Evolutionary conservation across 2,888 invertebrate species (phyloP).

Genomic region (Scaptomyza flava): DNA sequence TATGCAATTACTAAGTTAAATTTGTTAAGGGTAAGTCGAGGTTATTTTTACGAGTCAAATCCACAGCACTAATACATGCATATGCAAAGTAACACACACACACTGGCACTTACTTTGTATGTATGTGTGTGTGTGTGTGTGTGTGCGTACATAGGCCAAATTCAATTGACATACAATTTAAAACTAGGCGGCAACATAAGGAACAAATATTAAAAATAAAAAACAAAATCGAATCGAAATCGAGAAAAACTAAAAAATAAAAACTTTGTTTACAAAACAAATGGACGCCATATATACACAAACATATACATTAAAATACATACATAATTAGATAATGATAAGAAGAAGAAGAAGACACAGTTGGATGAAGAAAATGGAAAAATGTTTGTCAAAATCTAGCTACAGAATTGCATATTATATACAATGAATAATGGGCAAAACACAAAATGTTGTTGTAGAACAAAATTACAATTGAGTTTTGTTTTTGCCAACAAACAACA

Average conservation of each 20-base stretch:
- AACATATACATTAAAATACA: conserved; percentile 46
- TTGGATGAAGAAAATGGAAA: neutral
- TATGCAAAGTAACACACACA: conserved; percentile 18
- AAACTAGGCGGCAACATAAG: conserved; percentile 33
- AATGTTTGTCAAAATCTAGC: conserved; percentile 72
- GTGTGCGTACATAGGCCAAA: conserved; percentile 52
- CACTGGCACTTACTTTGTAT: neutral
- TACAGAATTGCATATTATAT: conserved; percentile 79
- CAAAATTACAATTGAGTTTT: conserved; percentile 81
- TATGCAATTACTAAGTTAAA: conserved; percentile 78
- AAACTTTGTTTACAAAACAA: conserved; percentile 75
- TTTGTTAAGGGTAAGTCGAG: conserved; percentile 61
- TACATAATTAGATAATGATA: conserved; percentile 34
- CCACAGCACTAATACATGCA: conserved; percentile 23
- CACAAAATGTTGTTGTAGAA: conserved; percentile 78
- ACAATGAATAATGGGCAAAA: conserved; percentile 75
- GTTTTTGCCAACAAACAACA: conserved; percentile 64
- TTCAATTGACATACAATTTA: conserved; percentile 44
- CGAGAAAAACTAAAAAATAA: conserved; percentile 10
- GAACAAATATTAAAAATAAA: conserved; percentile 13
- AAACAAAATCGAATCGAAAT: neutral
- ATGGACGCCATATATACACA: conserved; percentile 38
- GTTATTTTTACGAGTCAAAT: conserved; percentile 55
- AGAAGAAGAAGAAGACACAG: neutral
- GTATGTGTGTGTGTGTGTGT: conserved; percentile 12